Evolutionary conservation across 2,888 invertebrate species (phyloP).

Genomic region (Anorthoa munda): DNA sequence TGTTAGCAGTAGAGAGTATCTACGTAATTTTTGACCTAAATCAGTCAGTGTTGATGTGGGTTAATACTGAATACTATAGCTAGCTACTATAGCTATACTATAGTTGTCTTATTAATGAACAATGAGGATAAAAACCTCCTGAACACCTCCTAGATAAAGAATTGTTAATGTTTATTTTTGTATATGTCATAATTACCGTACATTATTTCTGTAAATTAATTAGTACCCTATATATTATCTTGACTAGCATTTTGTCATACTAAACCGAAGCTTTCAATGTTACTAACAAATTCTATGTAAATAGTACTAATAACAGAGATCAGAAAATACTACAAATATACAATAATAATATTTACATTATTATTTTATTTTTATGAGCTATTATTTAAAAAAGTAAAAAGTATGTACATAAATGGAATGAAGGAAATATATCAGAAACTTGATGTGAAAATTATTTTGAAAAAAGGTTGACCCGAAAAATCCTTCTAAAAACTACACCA

Average conservation of each 20-base stretch:
- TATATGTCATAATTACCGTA: background rate
- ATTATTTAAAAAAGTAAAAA: too few species aligned
- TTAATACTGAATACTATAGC: constrained; percentile 16
- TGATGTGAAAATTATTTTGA: background rate
- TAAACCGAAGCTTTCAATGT: constrained; percentile 31
- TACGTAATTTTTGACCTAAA: constrained; percentile 24
- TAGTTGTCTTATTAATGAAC: constrained; percentile 6
- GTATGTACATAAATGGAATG: too few species aligned
- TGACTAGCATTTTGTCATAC: background rate
- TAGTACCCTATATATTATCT: background rate
- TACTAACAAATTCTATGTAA: background rate
- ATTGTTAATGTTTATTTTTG: background rate
- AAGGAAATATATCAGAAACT: too few species aligned
- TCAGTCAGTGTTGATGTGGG: constrained; percentile 29
- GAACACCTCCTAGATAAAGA: background rate
- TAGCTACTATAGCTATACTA: too few species aligned
- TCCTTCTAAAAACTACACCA: constrained; percentile 60
- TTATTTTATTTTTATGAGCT: too few species aligned
- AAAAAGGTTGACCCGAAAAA: constrained; percentile 29
- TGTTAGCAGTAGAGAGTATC: background rate
- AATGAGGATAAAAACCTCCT: background rate
- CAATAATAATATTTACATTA: too few species aligned
- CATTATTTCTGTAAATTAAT: background rate
- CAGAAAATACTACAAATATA: too few species aligned
- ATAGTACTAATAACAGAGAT: too few species aligned